Conservation (phyloP, 2,888 invertebrate genomes). For the Drosophila lutescens region DNA sequence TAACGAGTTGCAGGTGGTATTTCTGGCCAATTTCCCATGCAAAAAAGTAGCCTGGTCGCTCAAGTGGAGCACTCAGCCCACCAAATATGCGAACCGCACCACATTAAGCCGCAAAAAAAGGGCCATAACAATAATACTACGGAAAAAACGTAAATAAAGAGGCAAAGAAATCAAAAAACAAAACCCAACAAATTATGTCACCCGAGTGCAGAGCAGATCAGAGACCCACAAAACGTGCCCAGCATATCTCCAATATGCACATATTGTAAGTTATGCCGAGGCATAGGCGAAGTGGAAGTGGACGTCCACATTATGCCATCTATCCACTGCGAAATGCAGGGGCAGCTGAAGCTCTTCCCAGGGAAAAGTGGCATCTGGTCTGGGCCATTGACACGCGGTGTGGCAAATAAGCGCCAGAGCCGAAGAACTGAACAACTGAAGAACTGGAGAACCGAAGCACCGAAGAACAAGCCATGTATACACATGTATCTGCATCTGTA, state of each 20-base stretch:
- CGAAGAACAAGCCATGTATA: slow-evolving; percentile 49
- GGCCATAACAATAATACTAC: slow-evolving; percentile 15
- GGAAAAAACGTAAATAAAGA: background rate
- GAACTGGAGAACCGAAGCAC: background rate
- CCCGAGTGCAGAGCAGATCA: slow-evolving; percentile 15
- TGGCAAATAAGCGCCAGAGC: slow-evolving; percentile 27
- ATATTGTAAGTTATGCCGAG: background rate
- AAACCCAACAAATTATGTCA: slow-evolving; percentile 32
- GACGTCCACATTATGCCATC: slow-evolving; percentile 28
- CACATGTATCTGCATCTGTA: slow-evolving; percentile 59
- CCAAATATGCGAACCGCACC: slow-evolving; percentile 9
- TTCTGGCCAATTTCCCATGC: slow-evolving; percentile 11
- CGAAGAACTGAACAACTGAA: slow-evolving; percentile 6
- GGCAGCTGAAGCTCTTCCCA: slow-evolving; percentile 9
- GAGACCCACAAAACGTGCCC: slow-evolving; percentile 65
- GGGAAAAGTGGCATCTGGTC: slow-evolving; percentile 11
- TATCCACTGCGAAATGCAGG: slow-evolving; percentile 9
- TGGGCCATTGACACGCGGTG: slow-evolving; percentile 42
- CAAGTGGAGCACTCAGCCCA: slow-evolving; percentile 7
- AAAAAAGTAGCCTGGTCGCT: slow-evolving; percentile 17
- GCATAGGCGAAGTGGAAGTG: background rate
- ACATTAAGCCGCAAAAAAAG: background rate
- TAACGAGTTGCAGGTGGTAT: slow-evolving; percentile 12
- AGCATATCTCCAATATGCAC: slow-evolving; percentile 11
- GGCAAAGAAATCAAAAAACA: slow-evolving; percentile 11